Evolutionary conservation across 2,113 vertebrate species (phyloP).

Genomic region (Salvelinus namaycush): DNA sequence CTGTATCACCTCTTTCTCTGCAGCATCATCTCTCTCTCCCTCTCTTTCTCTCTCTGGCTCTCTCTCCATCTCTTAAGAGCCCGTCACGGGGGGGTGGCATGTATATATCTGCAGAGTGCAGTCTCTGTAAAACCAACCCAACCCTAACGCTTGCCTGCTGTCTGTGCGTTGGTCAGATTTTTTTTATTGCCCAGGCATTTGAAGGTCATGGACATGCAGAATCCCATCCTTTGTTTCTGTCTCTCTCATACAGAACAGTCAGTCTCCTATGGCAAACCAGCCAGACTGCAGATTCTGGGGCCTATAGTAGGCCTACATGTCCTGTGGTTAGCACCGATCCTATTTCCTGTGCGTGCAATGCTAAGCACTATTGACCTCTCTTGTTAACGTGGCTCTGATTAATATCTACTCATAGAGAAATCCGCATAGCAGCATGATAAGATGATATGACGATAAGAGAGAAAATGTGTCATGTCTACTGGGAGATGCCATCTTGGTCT

Average conservation of each 20-base stretch:
- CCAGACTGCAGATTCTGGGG: background rate
- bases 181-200: conserved; percentile 34
- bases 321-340: background rate
- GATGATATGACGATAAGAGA: background rate
- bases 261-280: background rate
- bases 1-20: background rate
- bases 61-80: background rate
- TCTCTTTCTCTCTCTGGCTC: conserved; percentile 2
- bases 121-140: conserved; percentile 44
- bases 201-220: conserved; percentile 29
- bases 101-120: conserved; percentile 46
- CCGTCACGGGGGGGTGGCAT: conserved; percentile 21
- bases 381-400: background rate
- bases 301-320: background rate
- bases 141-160: conserved; percentile 12
- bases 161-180: conserved; percentile 6
- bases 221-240: background rate
- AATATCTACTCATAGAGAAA: background rate
- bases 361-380: background rate
- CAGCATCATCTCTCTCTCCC: conserved; percentile 1
- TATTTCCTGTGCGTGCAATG: background rate
- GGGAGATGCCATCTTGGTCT: conserved; percentile 11
- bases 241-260: background rate
- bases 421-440: background rate
- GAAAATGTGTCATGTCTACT: background rate